Evolutionary conservation across 2,888 invertebrate species (phyloP), one percentile per base, ranked within the genome.

Genomic region (Anthophora plumipes): DNA sequence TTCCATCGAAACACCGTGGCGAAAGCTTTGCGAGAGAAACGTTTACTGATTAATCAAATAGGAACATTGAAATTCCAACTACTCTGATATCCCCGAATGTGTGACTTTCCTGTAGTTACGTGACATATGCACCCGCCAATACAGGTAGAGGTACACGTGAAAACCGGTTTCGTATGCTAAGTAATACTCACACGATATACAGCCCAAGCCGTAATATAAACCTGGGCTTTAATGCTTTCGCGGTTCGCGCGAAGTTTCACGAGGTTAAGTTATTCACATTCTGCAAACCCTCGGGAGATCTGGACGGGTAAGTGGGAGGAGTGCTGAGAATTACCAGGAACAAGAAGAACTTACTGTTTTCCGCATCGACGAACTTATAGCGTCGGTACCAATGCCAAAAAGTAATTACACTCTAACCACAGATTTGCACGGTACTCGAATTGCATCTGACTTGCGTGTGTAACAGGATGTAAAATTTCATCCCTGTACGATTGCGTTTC

Each of bases 331-430:
- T 87, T 77, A 70, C 76, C 69, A 63, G 68, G 77, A 71, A 80
- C 78, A 81, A 71, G 75, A 88, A 88, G 86, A 87, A 88, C 71
- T 81, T 84, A 66, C 70, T 67, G 74, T 88, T 88, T 88, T 77
- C 85, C 76, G 72, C 75, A 61, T 80, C 77, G 80, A 57, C 70
- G 48, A 63, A 68, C 63, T 67, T 61, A 50, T 63, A 8, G 14
- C 55, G n/a, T 22, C 25, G 43, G 64, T 41, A 71, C 14, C 64
- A 31, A n/a, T 59, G 67, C 63, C 70, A 80, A 71, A 82, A 64
- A 63, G 68, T 70, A 71, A 82, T 82, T 77, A 61, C 57, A 22
- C 39, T n/a, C 20, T 31, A 31, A 31, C 31, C 31, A 4, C 31
- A 4, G 31, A 31, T 31, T 31, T 31, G 31, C 31, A 31, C 31